phyloP scores from a whole-genome alignment of 2,888 invertebrate genomes.

The Enchytraeus crypticus region DNA sequence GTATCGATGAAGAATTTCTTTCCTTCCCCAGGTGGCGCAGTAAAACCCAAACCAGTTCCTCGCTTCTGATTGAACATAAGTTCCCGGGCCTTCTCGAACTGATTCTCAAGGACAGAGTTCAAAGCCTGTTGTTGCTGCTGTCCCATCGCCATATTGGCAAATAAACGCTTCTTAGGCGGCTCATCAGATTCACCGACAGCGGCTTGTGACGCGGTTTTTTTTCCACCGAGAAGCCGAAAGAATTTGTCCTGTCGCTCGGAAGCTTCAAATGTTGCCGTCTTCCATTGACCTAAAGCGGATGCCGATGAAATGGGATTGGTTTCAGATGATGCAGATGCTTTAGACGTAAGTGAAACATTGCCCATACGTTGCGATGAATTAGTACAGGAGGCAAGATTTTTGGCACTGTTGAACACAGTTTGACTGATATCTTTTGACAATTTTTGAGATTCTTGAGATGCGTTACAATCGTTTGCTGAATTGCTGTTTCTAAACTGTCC shows the following conservation, averaged over 20 bases:
- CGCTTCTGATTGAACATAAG: slow-evolving; percentile 27
- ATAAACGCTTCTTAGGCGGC: neutral
- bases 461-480: too few species aligned
- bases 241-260: slow-evolving; percentile 34
- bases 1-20: slow-evolving; percentile 37
- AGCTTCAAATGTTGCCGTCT: slow-evolving; percentile 28
- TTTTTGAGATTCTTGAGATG: too few species aligned
- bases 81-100: slow-evolving; percentile 32
- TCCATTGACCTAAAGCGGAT: slow-evolving; percentile 32
- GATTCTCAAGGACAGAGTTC: slow-evolving; percentile 29
- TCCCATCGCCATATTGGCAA: slow-evolving; percentile 26
- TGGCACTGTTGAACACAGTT: too few species aligned
- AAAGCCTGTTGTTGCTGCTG: slow-evolving; percentile 24
- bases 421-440: too few species aligned
- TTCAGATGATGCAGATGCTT: too few species aligned
- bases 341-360: too few species aligned
- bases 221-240: slow-evolving; percentile 33
- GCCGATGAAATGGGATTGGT: too few species aligned
- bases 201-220: slow-evolving; percentile 18
- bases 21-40: slow-evolving; percentile 30
- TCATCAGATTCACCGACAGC: neutral
- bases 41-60: slow-evolving; percentile 35
- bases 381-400: too few species aligned
- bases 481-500: too few species aligned
- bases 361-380: too few species aligned